Conservation (phyloP, 2,113 vertebrate species). For the Psittacula cyanocephala region DNA sequence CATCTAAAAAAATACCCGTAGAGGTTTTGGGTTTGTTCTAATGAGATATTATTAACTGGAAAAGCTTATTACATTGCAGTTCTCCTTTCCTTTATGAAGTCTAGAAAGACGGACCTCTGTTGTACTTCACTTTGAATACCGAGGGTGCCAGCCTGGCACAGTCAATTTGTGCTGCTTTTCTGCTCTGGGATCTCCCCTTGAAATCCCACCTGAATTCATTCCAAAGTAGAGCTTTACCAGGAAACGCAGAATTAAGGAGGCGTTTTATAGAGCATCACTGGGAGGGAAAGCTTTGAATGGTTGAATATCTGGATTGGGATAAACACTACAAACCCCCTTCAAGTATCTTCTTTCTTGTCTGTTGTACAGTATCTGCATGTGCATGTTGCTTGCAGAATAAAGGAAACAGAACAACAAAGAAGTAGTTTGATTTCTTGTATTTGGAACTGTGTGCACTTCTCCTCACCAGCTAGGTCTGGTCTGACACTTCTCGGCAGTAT, state of each 20-base stretch:
- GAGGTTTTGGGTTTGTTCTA: constrained; percentile 14
- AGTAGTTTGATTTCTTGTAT: background rate
- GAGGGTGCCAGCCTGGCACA: background rate
- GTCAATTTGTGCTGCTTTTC: background rate
- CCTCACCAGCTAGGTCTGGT: background rate
- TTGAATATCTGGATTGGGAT: background rate
- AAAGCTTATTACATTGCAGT: background rate
- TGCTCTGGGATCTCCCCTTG: background rate
- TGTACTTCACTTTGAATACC: background rate
- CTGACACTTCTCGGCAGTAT: background rate
- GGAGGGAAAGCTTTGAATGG: background rate
- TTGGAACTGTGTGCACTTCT: background rate
- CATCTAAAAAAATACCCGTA: background rate
- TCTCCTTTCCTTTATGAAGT: background rate
- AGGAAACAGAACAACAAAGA: background rate
- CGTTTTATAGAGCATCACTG: background rate
- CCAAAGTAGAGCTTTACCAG: background rate
- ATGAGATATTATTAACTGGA: background rate
- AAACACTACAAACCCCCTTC: background rate
- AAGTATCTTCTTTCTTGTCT: background rate
- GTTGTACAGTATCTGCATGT: background rate
- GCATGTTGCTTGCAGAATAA: background rate
- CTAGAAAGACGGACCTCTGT: background rate
- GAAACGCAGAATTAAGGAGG: background rate
- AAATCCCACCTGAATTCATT: background rate